Percentiles rank a stretch among this genome's conserved stretches.
phyloP scores from a whole-genome alignment of 2,888 invertebrate genomes.

The Merodon equestris region DNA sequence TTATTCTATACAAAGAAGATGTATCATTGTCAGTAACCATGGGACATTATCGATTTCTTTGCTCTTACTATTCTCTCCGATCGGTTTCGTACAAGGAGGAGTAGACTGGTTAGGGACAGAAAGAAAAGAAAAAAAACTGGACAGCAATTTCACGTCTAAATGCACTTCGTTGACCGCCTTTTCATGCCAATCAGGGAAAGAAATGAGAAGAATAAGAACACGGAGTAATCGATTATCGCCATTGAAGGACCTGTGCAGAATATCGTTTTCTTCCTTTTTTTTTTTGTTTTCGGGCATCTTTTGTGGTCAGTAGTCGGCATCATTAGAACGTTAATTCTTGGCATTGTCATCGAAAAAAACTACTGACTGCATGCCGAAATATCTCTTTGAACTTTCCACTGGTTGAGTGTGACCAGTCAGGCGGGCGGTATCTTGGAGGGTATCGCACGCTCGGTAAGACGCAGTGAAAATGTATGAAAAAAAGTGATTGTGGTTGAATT shows the following conservation, averaged over 20 bases:
- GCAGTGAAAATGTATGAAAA: too few species aligned
- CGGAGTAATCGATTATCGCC: constrained; percentile 68
- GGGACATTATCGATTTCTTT: constrained; percentile 50
- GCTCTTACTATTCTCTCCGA: background rate
- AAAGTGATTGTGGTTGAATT: background rate
- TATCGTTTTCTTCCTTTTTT: constrained; percentile 32
- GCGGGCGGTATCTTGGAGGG: constrained; percentile 30
- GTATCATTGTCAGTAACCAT: constrained; percentile 37
- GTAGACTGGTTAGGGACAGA: too few species aligned
- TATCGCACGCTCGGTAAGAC: constrained; percentile 58
- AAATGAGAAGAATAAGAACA: constrained; percentile 44
- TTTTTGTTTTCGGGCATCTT: constrained; percentile 3
- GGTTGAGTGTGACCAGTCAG: constrained; percentile 3
- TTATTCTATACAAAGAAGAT: constrained; percentile 38
- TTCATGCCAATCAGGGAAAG: constrained; percentile 66
- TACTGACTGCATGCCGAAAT: constrained; percentile 41
- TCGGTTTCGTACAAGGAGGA: constrained; percentile 9
- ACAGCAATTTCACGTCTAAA: constrained; percentile 69
- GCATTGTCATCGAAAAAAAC: constrained; percentile 54
- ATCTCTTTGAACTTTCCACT: constrained; percentile 56
- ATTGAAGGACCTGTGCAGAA: constrained; percentile 66
- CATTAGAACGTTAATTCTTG: constrained; percentile 62
- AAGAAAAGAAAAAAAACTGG: too few species aligned
- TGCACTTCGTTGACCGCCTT: constrained; percentile 70
- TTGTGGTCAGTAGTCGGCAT: constrained; percentile 62